phyloP scores from a whole-genome alignment of 2,797 vertebrate species.

The Sebastes itinus region DNA sequence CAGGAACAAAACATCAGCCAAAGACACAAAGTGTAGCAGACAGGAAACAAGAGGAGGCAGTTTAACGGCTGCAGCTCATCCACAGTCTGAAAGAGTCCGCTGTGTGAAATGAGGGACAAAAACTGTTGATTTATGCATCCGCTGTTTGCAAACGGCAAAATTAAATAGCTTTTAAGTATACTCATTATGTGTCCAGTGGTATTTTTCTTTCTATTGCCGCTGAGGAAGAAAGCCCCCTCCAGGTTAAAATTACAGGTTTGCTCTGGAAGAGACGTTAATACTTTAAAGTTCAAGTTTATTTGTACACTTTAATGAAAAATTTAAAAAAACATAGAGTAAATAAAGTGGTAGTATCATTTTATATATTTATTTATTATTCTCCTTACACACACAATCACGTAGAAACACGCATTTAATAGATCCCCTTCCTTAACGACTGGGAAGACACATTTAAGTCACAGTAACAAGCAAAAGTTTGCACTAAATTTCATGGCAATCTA shows the following conservation, averaged over 20 bases:
- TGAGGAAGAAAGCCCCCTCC: not conserved
- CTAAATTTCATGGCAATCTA: too few relatives aligned
- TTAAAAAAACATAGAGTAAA: too few relatives aligned
- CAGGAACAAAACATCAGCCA: conserved; percentile 51
- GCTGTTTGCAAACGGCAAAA: not conserved
- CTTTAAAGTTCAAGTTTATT: not conserved
- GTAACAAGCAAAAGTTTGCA: too few relatives aligned
- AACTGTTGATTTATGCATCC: not conserved
- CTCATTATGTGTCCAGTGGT: conserved; percentile 5
- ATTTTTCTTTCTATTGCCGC: not conserved
- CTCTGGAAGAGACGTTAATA: not conserved
- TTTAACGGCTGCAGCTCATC: conserved; percentile 31
- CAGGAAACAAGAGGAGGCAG: conserved; percentile 38
- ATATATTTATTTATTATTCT: too few relatives aligned
- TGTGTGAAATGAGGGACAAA: not conserved
- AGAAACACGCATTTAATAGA: too few relatives aligned
- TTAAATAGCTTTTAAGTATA: conserved; percentile 14
- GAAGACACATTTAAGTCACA: too few relatives aligned
- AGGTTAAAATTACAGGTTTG: conserved; percentile 5
- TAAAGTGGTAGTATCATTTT: too few relatives aligned
- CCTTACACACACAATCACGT: too few relatives aligned
- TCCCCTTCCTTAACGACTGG: too few relatives aligned
- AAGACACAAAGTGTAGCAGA: conserved; percentile 36
- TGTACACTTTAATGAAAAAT: not conserved
- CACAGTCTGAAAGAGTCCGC: conserved; percentile 7